These are phyloP conservation scores for Panagrolaimus sp. DNA, from an alignment of 1,140 invertebrate species.

Conservation along the genomic window DNA sequence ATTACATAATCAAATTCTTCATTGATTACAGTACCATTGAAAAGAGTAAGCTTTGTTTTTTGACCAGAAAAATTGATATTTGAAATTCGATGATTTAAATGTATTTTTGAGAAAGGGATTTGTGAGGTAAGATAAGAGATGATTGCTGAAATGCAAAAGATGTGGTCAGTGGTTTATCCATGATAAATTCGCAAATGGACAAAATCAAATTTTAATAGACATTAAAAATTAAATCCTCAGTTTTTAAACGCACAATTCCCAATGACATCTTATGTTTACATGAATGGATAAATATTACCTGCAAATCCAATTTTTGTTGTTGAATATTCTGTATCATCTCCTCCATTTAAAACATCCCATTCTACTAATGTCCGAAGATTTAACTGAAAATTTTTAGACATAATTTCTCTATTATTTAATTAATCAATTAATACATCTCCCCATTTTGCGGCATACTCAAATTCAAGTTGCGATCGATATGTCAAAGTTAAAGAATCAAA, in stretches of 20 bases:
- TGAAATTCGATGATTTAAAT: conserved; percentile 17
- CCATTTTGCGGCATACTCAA: conserved; percentile 16
- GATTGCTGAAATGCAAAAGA: conserved; percentile 19
- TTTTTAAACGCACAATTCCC: no score
- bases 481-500: conserved; percentile 2
- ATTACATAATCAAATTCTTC: conserved; percentile 71
- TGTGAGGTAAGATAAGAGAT: conserved; percentile 1
- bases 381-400: conserved; percentile 17
- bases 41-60: conserved; percentile 8
- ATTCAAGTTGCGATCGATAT: neutral
- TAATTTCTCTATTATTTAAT: neutral
- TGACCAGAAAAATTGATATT: conserved; percentile 19
- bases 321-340: conserved; percentile 20
- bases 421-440: neutral
- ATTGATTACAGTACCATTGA: conserved; percentile 26
- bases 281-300: conserved; percentile 6
- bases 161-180: no score
- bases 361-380: conserved; percentile 17
- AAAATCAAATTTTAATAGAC: no score
- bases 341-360: conserved; percentile 28
- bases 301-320: conserved; percentile 19
- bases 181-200: no score
- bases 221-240: no score
- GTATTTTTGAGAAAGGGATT: conserved; percentile 7
- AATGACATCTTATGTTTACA: no score